Evolutionary conservation across 1,140 invertebrate species (phyloP).

Genomic region (Oreohelix idahoensis): DNA sequence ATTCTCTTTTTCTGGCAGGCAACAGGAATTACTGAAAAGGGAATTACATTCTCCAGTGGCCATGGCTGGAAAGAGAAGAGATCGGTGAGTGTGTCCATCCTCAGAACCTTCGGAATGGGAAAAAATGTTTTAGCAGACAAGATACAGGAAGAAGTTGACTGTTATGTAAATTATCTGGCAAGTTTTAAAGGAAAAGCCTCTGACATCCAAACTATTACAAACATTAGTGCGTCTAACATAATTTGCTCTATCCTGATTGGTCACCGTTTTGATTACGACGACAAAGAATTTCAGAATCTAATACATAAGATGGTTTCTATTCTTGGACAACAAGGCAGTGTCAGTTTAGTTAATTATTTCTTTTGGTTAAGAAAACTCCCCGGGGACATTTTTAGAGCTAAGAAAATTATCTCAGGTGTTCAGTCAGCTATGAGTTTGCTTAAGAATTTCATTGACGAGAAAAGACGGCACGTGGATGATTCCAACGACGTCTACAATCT

Average conservation of each 20-base stretch:
- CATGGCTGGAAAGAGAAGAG: conserved; percentile 87
- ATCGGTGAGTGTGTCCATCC: conserved; percentile 80
- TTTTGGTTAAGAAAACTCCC: neutral
- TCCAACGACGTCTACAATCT: neutral
- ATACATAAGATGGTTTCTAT: conserved; percentile 28
- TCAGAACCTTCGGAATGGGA: conserved; percentile 85
- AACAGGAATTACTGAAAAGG: neutral
- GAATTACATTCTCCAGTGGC: conserved; percentile 28
- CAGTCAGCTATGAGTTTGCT: neutral
- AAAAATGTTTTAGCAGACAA: conserved; percentile 76
- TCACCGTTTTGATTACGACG: conserved; percentile 12
- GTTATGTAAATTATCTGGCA: conserved; percentile 58
- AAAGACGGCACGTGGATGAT: neutral
- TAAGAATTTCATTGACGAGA: conserved; percentile 18
- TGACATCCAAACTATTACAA: neutral
- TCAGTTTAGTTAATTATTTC: neutral
- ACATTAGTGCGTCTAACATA: neutral
- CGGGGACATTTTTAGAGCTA: neutral
- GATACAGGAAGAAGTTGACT: conserved; percentile 43
- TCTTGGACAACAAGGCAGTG: too few relatives aligned
- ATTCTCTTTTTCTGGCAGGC: too few relatives aligned
- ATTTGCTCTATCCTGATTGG: neutral
- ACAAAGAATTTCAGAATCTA: conserved; percentile 35
- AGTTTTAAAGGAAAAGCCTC: neutral
- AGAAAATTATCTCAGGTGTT: neutral